phyloP scores from a whole-genome alignment of 2,888 invertebrate species.

The Melolontha melolontha region DNA sequence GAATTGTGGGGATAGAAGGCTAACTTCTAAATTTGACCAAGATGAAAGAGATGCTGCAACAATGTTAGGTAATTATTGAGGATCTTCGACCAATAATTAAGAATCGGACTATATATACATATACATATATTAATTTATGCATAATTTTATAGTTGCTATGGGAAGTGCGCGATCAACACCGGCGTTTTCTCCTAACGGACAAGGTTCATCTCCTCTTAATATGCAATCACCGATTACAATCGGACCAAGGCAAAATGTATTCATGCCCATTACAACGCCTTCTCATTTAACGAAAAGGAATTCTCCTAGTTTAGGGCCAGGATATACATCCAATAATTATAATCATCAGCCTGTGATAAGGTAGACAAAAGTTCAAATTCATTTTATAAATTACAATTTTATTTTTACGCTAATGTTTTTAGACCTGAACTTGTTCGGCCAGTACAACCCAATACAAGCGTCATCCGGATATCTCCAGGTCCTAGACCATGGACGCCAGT shows the following conservation, averaged over 20 bases:
- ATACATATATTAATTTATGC: not conserved
- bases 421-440: conserved; percentile 82
- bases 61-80: conserved; percentile 80
- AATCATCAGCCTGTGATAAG: conserved; percentile 64
- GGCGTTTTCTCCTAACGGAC: conserved; percentile 83
- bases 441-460: conserved; percentile 77
- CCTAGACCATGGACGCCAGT: conserved; percentile 64
- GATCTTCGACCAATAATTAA: not conserved
- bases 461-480: conserved; percentile 86
- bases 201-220: conserved; percentile 76
- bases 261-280: conserved; percentile 88
- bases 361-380: conserved; percentile 50
- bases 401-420: conserved; percentile 38
- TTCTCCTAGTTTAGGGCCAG: conserved; percentile 63
- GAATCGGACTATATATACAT: too few species aligned
- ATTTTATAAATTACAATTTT: not conserved
- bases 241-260: conserved; percentile 86
- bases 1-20: conserved; percentile 79
- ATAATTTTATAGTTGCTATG: conserved; percentile 79
- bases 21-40: conserved; percentile 87
- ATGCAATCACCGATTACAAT: conserved; percentile 77
- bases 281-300: conserved; percentile 65
- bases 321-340: conserved; percentile 58
- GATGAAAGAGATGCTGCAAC: conserved; percentile 98
- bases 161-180: conserved; percentile 95